Percentiles rank a stretch among this genome's conserved stretches.
Evolutionary conservation across 2,113 vertebrate genomes (phyloP).

Genomic region (Raja brachyura): DNA sequence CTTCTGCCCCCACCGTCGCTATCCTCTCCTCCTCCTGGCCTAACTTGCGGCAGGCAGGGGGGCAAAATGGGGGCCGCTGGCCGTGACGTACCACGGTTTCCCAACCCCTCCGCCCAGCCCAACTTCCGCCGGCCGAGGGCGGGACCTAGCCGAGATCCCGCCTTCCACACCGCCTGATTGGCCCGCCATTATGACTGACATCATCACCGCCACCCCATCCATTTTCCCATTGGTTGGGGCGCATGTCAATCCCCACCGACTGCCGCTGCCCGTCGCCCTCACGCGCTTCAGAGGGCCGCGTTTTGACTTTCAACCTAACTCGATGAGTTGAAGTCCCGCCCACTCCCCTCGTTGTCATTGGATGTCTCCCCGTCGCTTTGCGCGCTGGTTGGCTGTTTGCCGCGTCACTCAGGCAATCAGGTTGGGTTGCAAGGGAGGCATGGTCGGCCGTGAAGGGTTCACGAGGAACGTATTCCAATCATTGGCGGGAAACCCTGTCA

Average conservation of each 20-base stretch:
- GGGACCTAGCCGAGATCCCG: background rate
- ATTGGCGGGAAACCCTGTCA: conserved; percentile 25
- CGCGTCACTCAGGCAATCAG: background rate
- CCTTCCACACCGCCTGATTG: background rate
- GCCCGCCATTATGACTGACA: background rate
- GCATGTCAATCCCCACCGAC: background rate
- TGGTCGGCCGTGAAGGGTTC: background rate
- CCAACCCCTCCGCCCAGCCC: background rate
- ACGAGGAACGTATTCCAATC: conserved; percentile 17
- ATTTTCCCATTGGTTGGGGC: background rate
- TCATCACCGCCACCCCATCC: fast-evolving
- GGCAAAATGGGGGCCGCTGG: conserved; percentile 2
- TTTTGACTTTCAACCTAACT: background rate
- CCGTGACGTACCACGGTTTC: conserved; percentile 23
- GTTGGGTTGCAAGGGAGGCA: background rate
- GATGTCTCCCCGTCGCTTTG: background rate
- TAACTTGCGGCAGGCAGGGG: background rate
- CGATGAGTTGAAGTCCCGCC: background rate
- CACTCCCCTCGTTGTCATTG: background rate
- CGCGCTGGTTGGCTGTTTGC: background rate
- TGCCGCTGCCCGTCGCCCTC: background rate
- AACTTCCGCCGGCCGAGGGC: background rate
- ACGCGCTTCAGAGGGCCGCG: background rate
- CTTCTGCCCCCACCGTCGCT: background rate
- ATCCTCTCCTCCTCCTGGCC: conserved; percentile 13